Percentiles rank a stretch among this genome's conserved stretches.
These are phyloP conservation scores for Drosophila cognata DNA, from an alignment of 2,888 invertebrate species.

Conservation along the genomic window DNA sequence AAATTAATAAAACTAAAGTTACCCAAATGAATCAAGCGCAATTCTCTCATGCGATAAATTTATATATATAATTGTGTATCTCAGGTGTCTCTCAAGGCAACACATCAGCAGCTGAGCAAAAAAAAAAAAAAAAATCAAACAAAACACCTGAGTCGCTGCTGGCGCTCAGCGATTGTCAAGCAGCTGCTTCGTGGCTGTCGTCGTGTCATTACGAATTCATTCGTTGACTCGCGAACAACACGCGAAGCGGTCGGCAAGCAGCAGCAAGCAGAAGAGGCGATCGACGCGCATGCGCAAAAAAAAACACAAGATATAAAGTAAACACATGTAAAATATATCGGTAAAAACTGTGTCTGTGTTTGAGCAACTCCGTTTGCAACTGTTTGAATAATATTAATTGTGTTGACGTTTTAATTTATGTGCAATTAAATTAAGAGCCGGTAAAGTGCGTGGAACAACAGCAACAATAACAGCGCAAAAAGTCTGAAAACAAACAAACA, in stretches of 20 bases:
- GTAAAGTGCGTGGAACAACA: constrained; percentile 39
- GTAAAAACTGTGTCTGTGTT: constrained; percentile 1
- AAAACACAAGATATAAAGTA: constrained; percentile 1
- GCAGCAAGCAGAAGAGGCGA: constrained; percentile 34
- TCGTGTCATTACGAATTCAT: constrained; percentile 81
- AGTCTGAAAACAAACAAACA: constrained; percentile 19
- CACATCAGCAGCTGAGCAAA: background rate
- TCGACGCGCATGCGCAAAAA: constrained; percentile 71
- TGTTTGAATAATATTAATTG: constrained; percentile 43
- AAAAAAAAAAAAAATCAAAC: background rate
- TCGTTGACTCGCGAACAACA: constrained; percentile 77
- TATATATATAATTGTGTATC: background rate
- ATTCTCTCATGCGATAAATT: constrained; percentile 68
- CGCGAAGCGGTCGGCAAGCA: constrained; percentile 16
- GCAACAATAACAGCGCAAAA: constrained; percentile 17
- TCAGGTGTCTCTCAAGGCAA: constrained; percentile 31
- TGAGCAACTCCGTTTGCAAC: constrained; percentile 13
- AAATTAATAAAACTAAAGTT: background rate
- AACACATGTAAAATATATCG: constrained; percentile 30
- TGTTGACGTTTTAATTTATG: constrained; percentile 61
- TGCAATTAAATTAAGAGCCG: constrained; percentile 51
- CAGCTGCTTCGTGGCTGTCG: constrained; percentile 39
- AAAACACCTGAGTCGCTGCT: constrained; percentile 18
- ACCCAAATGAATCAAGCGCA: background rate
- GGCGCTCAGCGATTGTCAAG: constrained; percentile 29